Evolutionary conservation across 2,888 invertebrate genomes (phyloP), one percentile per base, ranked within the genome.

Genomic region (Girardia tigrina): DNA sequence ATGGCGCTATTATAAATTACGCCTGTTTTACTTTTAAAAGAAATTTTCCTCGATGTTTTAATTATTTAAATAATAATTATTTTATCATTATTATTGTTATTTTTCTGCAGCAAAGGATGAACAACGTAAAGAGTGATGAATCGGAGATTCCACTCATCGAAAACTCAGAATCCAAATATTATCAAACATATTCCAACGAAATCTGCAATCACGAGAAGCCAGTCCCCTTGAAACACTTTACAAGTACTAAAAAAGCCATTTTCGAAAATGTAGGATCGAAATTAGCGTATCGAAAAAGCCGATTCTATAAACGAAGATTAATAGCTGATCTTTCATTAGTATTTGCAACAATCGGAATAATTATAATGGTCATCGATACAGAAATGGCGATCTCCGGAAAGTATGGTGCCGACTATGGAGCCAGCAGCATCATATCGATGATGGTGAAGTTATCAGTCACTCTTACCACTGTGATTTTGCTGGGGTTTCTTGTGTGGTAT

Each of bases 251-350:
- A 56, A 56, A 16, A 56, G 56, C 20, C 20, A 79, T 79, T 26
- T 82, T 81, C 75, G 82, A 81, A 75, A 82, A 83, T 71, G 83
- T 83, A 8, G 83, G 83, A 1, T 80, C 80, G 29, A 79, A 82
- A 71, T 79, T 83, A 74, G 83, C 82, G 1, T 81, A 80, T 56
- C 78, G 83, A 14, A 83, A 82, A 77, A 81, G 81, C 76, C 79
- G 83, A 8, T 83, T 81, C 77, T 78, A 78, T 29, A 79, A 80
- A 72, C 77, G 83, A 8, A 81, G 81, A 75, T 78, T 80, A 16
- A 78, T 81, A 4, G 80, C 80, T 42, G 83, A 83, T 75, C 79
- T 80, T 8, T 80, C 82, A 4, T 78, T 83, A 20, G 78, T 78
- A 73, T 79, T 83, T 74, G 82, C 82, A 0, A 12, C 82, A 20